A percentile compares a stretch with the other conserved stretches of the same genome.
Evolutionary conservation across 1,140 invertebrate species (phyloP).

Genomic region (Hylyphantes graminicola): DNA sequence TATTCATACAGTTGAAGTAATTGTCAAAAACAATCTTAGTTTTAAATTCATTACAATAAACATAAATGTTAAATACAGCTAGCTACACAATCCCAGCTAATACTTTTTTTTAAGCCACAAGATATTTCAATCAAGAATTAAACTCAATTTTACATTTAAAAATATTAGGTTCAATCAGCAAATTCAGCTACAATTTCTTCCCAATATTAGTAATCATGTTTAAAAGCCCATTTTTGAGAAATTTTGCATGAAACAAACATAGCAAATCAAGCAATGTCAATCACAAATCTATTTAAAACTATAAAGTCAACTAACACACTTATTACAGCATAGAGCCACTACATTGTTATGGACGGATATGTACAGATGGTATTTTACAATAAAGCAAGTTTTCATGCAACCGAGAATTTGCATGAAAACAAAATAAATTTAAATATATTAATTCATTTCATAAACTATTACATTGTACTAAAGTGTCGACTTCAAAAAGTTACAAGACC

Average conservation of each 20-base stretch:
- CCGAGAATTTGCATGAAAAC: background rate
- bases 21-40: background rate
- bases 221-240: background rate
- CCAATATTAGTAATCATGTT: background rate
- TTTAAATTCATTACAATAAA: background rate
- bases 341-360: constrained; percentile 35
- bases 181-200: background rate
- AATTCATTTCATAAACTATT: background rate
- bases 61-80: too few species aligned
- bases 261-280: background rate
- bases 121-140: background rate
- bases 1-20: background rate
- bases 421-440: background rate
- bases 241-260: background rate
- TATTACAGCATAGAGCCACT: constrained; percentile 23
- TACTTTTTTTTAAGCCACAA: background rate
- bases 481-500: constrained; percentile 30
- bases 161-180: background rate
- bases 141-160: background rate
- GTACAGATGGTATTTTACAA: constrained; percentile 10
- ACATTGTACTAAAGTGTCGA: background rate
- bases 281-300: background rate
- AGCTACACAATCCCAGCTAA: too few species aligned
- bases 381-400: constrained; percentile 1
- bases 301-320: background rate